Base-by-base conservation (phyloP, 1,140 invertebrate genomes). In the Polypedilum pembai region DNA sequence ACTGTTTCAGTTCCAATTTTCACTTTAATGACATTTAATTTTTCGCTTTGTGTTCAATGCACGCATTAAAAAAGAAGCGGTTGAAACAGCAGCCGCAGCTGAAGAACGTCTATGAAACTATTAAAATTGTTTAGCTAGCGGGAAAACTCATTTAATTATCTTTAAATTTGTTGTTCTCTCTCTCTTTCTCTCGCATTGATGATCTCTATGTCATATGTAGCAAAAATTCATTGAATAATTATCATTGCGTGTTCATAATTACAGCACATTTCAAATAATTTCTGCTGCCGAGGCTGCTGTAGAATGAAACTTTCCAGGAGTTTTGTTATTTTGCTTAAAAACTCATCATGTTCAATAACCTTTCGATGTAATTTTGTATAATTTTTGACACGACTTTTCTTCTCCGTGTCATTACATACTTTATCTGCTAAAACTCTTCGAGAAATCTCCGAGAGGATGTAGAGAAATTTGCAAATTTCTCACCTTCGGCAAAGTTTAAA, bases 1-100 rank as follows among this genome's bases (percentile, higher is more conserved):
- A 56, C 45, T 56, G 45, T 56, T 56, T 12, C 45, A 56, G 45
- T 56, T 56, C 45, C 45, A 56, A 56, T 56, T 56, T 56, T 56
- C 45, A 56, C 45, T 56, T 56, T 56, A 56, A 12, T 56, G 45
- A 56, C 45, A 56, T 56, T 56, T 56, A 56, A 56, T 56, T 56
- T 56, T 15, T 56, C 24, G 24, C 24, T 33, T 33, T 33, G 24
- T 56, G 45, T 56, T 56, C 45, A 56, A 56, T 56, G 45, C 45
- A 56, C 45, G 45, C 12, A 56, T 56, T 56, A 56, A 56, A 15
- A 56, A 56, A n/a, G 4, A n/a, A 56, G 45, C 12, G n/a, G 45
- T n/a, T 15, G 10, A 56, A 56, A 56, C n/a, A n/a, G 45, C 12
- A 56, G 45, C 45, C 12, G 45, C 45, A 12, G 45, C 7, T 56